Evolutionary conservation across 35 echinoderm and acorn worm species (phyloP).

Genomic region (Strongylocentrotus purpuratus): DNA sequence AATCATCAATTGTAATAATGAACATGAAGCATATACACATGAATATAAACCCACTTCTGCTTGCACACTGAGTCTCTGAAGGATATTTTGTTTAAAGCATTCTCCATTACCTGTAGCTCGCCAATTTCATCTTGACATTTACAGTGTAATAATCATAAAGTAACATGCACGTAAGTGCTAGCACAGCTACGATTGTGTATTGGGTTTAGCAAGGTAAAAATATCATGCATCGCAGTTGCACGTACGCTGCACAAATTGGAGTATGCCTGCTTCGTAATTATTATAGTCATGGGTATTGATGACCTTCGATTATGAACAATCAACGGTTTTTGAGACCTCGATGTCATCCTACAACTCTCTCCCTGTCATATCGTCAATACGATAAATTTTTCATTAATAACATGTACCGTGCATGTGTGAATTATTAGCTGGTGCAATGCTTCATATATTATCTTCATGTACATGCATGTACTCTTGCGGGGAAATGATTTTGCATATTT

Average conservation of each 20-base stretch:
- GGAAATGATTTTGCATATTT: too few species aligned
- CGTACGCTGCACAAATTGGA: not conserved
- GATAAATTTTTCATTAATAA: too few species aligned
- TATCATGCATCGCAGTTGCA: not conserved
- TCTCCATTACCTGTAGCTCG: not conserved
- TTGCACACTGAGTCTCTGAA: too few species aligned
- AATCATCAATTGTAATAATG: too few species aligned
- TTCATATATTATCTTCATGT: not conserved
- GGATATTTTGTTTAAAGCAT: too few species aligned
- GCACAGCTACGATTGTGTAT: not conserved
- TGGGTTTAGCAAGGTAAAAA: not conserved
- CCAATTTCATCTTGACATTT: constrained; percentile 3
- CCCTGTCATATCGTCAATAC: not conserved
- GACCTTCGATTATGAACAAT: not conserved
- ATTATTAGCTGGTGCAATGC: not conserved
- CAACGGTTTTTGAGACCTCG: not conserved
- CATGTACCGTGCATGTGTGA: not conserved
- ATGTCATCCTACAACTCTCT: not conserved
- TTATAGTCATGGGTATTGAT: not conserved
- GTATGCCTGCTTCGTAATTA: not conserved
- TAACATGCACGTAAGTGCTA: not conserved
- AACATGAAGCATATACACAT: too few species aligned
- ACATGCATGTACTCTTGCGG: not conserved
- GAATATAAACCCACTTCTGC: too few species aligned
- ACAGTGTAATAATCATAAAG: not conserved